Base-by-base conservation (phyloP, 2,888 invertebrate species). In the Xanthia icteritia region DNA sequence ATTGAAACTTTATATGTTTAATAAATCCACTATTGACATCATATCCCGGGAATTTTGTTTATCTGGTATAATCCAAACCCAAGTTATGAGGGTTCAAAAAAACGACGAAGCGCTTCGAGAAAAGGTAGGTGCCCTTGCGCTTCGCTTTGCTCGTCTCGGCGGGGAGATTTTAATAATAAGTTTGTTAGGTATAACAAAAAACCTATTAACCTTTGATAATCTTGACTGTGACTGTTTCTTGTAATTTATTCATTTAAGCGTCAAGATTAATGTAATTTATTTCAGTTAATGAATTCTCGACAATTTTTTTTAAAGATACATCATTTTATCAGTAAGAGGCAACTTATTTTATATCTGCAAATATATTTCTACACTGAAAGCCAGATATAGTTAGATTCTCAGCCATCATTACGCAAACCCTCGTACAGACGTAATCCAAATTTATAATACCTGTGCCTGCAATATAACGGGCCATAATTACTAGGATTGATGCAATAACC, bases 381-480 rank as follows among this genome's bases (percentile, higher is more conserved):
- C 20, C 36, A 60, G 45, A 63, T 65, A 36, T 17, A 48, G 58
- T 73, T 67, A 70, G 63, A 74, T 64, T 68, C 58, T 64, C 71
- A 42, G 63, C 13, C 13, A 58, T 82, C 31, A 84, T 86, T 79
- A 75, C 78, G 68, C 73, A 82, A 77, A 76, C 68, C 60, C 48
- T 72, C n/a, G 45, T 36, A 72, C 74, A 74, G 68, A 79, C 76
- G 77, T 73, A 89, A 82, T 85, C 85, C 76, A 69, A 85, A 89
- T 81, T 86, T 78, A 86, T 84, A 77, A 85, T 80, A 69, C 61
- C 76, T 68, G 31, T 42, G 23, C 66, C 73, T 65, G 70, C 68
- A 77, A 72, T 69, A 78, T 86, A 90, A 88, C 86, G 84, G 89
- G 31, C 76, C 77, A 76, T 90, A 90, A 91, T 91, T 86, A 90